Conservation (phyloP, 2,797 vertebrate genomes). For the Catamblyrhynchus diadema region DNA sequence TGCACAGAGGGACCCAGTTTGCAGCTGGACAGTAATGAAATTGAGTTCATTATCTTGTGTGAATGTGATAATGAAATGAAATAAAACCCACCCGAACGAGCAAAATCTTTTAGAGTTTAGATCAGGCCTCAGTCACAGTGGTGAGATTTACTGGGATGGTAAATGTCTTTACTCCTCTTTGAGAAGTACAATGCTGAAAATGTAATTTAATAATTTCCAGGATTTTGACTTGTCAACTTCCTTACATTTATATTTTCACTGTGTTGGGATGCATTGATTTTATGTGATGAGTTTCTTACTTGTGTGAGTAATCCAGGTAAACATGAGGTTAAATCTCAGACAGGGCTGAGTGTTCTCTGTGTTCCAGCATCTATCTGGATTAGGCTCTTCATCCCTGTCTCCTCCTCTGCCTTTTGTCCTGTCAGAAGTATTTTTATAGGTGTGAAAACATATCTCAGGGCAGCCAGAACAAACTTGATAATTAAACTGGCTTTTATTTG, state of each 20-base stretch:
- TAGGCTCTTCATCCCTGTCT: background rate
- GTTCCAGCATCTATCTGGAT: background rate
- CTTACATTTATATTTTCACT: background rate
- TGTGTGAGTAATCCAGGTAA: background rate
- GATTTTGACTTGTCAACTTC: background rate
- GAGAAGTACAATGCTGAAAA: background rate
- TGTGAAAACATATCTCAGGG: rapidly evolving
- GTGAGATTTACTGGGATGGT: background rate
- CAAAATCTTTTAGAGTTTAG: background rate
- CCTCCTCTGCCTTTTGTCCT: background rate
- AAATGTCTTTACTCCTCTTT: background rate
- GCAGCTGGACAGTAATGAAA: background rate
- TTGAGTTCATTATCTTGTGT: background rate
- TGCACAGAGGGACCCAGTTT: background rate
- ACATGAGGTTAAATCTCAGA: background rate
- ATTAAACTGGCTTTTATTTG: background rate
- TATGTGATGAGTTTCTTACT: background rate
- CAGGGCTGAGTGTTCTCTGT: background rate
- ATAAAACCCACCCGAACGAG: background rate
- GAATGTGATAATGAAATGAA: background rate
- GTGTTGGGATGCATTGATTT: background rate
- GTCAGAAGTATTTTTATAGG: background rate
- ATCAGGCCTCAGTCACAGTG: background rate
- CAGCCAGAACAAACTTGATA: background rate
- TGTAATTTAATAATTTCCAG: background rate